Conservation (phyloP, 1,140 invertebrate genomes). For the Bombus sibiricus region DNA sequence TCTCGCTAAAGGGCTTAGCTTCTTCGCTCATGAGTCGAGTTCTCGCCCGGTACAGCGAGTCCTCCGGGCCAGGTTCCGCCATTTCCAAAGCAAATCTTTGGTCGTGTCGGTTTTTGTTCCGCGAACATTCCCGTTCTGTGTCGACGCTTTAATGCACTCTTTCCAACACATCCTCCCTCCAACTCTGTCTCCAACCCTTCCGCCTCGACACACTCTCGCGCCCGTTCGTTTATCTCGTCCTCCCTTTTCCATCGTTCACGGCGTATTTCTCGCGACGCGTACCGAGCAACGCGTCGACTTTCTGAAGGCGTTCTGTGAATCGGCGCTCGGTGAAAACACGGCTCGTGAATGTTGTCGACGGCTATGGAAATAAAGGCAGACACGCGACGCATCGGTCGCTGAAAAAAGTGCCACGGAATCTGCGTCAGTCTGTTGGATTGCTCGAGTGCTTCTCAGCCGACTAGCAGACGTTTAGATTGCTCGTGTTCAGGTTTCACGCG, state of each 20-base stretch:
- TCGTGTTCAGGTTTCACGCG: background rate
- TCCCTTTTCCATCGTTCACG: too few relatives aligned
- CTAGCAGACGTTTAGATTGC: background rate
- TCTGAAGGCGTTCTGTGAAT: constrained; percentile 20
- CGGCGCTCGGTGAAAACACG: background rate
- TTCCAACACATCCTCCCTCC: background rate
- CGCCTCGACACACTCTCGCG: background rate
- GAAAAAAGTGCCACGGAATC: background rate
- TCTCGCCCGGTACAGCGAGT: background rate
- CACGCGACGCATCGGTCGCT: background rate
- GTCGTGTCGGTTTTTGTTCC: constrained; percentile 41
- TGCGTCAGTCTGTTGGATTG: background rate
- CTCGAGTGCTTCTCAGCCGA: constrained; percentile 17
- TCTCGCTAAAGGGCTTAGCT: constrained; percentile 8
- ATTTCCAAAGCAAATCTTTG: constrained; percentile 38
- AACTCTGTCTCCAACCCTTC: background rate
- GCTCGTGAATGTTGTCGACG: constrained; percentile 5
- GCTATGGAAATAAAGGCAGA: constrained; percentile 27
- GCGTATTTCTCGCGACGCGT: background rate
- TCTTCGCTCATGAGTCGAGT: constrained; percentile 4
- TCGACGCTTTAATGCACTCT: constrained; percentile 56
- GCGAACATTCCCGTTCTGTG: constrained; percentile 18
- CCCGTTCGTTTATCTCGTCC: constrained; percentile 10
- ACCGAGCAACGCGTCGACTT: background rate
- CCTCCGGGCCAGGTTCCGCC: constrained; percentile 6